A percentile compares a stretch with the other conserved stretches of the same genome.
Evolutionary conservation across 2,888 invertebrate species (phyloP).

Genomic region (Deroplatys truncata): DNA sequence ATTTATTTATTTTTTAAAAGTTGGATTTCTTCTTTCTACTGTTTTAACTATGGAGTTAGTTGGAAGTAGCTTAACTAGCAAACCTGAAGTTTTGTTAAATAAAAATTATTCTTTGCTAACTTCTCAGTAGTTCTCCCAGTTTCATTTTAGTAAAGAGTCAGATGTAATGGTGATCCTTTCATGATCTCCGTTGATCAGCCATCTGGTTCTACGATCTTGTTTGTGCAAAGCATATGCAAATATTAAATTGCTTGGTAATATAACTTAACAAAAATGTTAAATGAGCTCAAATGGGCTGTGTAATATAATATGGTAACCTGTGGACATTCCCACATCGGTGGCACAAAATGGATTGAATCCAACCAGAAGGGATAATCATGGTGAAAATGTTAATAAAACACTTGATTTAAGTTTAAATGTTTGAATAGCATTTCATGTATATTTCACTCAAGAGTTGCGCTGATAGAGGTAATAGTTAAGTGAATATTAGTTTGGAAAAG

Average conservation of each 20-base stretch:
- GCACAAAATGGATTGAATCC: conserved; percentile 15
- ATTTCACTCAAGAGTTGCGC: neutral
- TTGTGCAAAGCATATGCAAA: conserved; percentile 1
- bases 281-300: neutral
- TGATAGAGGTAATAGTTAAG: neutral
- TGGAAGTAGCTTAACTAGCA: neutral
- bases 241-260: neutral
- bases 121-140: neutral
- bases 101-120: neutral
- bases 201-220: conserved; percentile 13
- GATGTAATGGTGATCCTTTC: neutral
- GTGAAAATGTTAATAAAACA: neutral
- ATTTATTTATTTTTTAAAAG: neutral
- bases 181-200: conserved; percentile 4
- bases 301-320: neutral
- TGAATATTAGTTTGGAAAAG: too few relatives aligned
- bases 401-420: neutral
- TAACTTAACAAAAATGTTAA: neutral
- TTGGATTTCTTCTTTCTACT: neutral
- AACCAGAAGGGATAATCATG: conserved; percentile 11
- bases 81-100: neutral
- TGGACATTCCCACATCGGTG: conserved; percentile 4
- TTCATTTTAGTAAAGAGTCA: neutral
- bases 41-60: neutral
- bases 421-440: neutral